phyloP scores from a whole-genome alignment of 2,888 invertebrate genomes.

The Prosapia bicincta region DNA sequence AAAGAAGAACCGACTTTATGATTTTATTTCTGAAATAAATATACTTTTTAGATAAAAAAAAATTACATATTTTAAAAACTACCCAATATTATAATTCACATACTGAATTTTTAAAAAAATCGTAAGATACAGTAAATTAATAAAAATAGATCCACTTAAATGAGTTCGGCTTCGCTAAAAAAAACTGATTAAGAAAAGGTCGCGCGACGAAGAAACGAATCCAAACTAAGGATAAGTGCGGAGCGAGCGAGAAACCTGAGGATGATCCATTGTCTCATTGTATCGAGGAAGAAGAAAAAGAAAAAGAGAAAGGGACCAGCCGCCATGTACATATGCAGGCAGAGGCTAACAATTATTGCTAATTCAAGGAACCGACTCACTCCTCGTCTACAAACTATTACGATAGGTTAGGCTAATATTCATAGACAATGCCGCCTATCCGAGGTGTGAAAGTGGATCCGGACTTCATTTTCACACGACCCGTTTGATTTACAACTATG shows the following conservation, averaged over 20 bases:
- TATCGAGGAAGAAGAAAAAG: neutral
- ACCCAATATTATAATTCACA: too few relatives aligned
- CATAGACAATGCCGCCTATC: neutral
- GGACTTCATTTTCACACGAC: neutral
- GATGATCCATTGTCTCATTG: slow-evolving; percentile 24
- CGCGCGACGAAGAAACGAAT: neutral
- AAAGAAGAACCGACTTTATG: too few relatives aligned
- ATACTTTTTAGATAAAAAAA: too few relatives aligned
- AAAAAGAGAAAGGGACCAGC: neutral
- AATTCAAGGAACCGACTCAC: neutral
- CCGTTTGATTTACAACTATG: neutral
- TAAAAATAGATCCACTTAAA: too few relatives aligned
- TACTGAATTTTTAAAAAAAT: too few relatives aligned
- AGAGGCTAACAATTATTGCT: neutral
- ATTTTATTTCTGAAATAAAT: too few relatives aligned
- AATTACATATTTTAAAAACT: too few relatives aligned
- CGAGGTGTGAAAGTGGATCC: neutral
- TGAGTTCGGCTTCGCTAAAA: too few relatives aligned
- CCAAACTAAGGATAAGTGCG: neutral
- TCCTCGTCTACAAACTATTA: too few relatives aligned
- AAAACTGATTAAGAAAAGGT: too few relatives aligned
- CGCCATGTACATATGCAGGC: neutral
- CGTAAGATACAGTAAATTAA: too few relatives aligned
- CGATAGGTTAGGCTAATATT: too few relatives aligned
- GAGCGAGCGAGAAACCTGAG: neutral